Percentiles rank a stretch among this genome's conserved stretches.
These are phyloP conservation scores for Sipha maydis DNA, from an alignment of 2,888 invertebrate species.

Conservation along the genomic window DNA sequence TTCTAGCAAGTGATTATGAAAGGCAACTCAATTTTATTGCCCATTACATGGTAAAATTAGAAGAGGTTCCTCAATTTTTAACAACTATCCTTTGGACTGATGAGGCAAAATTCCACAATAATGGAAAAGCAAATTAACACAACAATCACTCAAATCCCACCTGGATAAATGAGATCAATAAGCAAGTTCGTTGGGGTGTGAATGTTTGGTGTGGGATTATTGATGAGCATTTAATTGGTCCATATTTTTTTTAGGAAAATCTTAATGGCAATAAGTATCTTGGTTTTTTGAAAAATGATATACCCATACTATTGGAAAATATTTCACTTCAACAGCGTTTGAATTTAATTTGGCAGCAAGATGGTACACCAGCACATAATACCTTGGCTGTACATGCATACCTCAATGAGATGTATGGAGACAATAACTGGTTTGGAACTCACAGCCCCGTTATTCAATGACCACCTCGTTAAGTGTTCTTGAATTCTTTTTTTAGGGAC, in stretches of 20 bases:
- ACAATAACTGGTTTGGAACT: too few relatives aligned
- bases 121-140: not conserved
- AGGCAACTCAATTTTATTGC: not conserved
- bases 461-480: too few relatives aligned
- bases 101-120: not conserved
- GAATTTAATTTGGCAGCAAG: too few relatives aligned
- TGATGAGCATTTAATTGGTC: constrained; percentile 5
- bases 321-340: too few relatives aligned
- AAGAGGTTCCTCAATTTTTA: not conserved
- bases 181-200: not conserved
- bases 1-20: not conserved
- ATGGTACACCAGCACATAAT: too few relatives aligned
- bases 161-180: not conserved
- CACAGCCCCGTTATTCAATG: too few relatives aligned
- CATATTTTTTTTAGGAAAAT: not conserved
- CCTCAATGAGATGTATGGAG: too few relatives aligned
- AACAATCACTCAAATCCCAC: not conserved
- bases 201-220: constrained; percentile 14
- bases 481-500: too few relatives aligned
- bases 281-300: too few relatives aligned
- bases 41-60: not conserved
- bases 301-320: too few relatives aligned
- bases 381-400: too few relatives aligned
- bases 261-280: too few relatives aligned
- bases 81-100: not conserved